Evolutionary conservation across 2,797 vertebrate species (phyloP), one percentile per base, ranked within the genome.

Genomic region (Cossypha niveicapilla): DNA sequence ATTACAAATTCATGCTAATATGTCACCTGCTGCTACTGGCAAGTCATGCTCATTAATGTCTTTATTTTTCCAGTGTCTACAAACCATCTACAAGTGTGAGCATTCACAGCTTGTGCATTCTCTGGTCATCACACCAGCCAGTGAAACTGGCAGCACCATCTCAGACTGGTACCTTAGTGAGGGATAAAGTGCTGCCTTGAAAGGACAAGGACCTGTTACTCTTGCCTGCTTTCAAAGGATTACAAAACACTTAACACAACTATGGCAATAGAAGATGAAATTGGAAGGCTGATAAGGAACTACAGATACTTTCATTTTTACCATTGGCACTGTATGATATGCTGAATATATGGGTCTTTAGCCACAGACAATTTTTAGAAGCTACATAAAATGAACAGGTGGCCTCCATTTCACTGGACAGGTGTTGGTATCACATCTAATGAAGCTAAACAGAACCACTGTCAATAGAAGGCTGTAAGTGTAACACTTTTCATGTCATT

Each of bases 381-480:
- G 18, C 58, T 72, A 44, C 41, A 51, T 22, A 48, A 94, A 85
- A 66, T 4, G 75, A 94, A 75, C 94, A 93, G 90, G 93, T 95
- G 78, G 86, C 71, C 51, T 88, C 60, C 74, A 72, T 86, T 56
- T 84, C 83, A 86, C 54, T 9, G 7, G 92, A 76, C 83, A 94
- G 92, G 82, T 96, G 86, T 79, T 78, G 79, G 67, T 74, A 75
- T 84, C 90, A 84, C 41, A 65, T 54, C 87, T 85, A 90, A 91
- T 82, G 84, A 93, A 67, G 83, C 86, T 54, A 73, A 96, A 81
- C 68, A 91, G 70, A 97, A 68, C 67, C 53, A 75, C 83, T 78
- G 39, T 92, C 79, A 88, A 92, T 65, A 87, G 84, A 86, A 83
- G 61, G n/a, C 75, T 83, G 27, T 9, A 68, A 88, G 48, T 91